These are phyloP conservation scores for Acanthosepion esculentum DNA, from an alignment of 2,888 invertebrate species.

Conservation along the genomic window DNA sequence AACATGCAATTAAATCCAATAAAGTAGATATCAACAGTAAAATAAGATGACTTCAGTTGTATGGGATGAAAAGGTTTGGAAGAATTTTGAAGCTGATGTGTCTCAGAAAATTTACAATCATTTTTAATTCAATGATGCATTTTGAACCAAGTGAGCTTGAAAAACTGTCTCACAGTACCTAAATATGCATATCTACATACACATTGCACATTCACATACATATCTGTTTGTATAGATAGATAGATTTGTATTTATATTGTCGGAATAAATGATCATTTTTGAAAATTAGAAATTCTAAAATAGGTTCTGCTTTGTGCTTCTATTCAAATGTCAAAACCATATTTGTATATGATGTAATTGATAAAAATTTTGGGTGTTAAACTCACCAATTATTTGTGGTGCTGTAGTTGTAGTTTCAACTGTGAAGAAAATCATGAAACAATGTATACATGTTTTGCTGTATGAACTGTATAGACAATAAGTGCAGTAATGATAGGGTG, in stretches of 20 bases:
- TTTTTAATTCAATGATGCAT: no score
- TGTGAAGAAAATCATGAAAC: background rate
- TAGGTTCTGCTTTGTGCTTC: background rate
- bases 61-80: background rate
- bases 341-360: background rate
- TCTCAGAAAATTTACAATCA: background rate
- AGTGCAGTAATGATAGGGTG: background rate
- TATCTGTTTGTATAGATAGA: background rate
- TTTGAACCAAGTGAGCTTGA: no score
- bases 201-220: background rate
- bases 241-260: background rate
- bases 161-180: background rate
- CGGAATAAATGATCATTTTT: background rate
- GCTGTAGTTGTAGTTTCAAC: slow-evolving; percentile 37
- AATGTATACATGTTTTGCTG: background rate
- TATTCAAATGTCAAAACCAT: background rate
- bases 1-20: background rate
- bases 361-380: background rate
- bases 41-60: background rate
- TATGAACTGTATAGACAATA: background rate
- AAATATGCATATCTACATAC: background rate
- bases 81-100: background rate
- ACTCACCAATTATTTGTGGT: slow-evolving; percentile 38
- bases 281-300: background rate
- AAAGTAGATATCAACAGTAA: background rate